Evolutionary conservation across 2,113 vertebrate species (phyloP).

Genomic region (Neoarius graeffei): DNA sequence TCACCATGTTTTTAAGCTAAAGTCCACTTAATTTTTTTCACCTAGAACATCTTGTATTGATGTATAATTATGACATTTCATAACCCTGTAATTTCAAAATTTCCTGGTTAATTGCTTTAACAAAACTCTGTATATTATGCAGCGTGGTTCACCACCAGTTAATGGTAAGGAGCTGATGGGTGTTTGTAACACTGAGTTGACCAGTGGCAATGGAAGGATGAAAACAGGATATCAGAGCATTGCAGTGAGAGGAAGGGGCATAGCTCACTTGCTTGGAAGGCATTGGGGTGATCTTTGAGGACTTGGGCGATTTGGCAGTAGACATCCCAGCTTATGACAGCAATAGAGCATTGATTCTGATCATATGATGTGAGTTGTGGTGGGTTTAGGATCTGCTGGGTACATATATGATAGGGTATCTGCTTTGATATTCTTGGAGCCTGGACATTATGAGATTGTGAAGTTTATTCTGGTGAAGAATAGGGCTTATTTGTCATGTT

Average conservation of each 20-base stretch:
- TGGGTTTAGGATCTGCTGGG: not conserved
- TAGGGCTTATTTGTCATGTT: not conserved
- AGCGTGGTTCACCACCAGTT: not conserved
- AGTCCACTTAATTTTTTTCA: no score
- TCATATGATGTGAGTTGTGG: not conserved
- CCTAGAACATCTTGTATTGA: no score
- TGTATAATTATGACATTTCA: no score
- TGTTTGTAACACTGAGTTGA: not conserved
- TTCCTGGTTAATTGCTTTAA: not conserved
- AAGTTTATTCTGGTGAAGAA: not conserved
- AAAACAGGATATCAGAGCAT: not conserved
- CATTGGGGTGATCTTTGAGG: not conserved
- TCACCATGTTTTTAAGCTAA: no score
- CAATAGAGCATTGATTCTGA: not conserved
- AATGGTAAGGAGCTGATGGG: not conserved
- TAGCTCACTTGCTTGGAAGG: not conserved
- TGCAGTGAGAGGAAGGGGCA: not conserved
- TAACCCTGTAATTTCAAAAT: no score
- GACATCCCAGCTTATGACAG: not conserved
- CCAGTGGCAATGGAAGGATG: not conserved
- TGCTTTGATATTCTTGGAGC: not conserved
- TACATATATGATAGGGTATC: not conserved
- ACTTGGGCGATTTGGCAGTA: not conserved
- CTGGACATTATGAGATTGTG: not conserved
- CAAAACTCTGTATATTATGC: not conserved